Base-by-base conservation (phyloP, 2,113 vertebrate species). In the Bambusicola thoracicus region DNA sequence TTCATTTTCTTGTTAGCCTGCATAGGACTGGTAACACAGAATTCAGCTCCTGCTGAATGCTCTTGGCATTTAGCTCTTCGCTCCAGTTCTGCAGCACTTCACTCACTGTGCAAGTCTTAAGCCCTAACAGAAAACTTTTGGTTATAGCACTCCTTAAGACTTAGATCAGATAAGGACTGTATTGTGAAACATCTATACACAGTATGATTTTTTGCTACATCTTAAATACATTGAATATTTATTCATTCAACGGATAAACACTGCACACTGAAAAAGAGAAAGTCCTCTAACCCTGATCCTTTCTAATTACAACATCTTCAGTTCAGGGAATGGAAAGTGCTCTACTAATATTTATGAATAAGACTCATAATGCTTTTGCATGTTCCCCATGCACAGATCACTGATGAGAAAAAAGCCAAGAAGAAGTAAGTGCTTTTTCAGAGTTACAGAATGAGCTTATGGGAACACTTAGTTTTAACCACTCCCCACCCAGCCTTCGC, bases 351-450 rank as follows among this genome's bases (percentile, higher is more conserved):
- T 67, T 80, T 89, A 49, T 68, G 56, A 89, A 90, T 79, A 49
- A 89, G 29, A 44, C 20, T 87, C 59, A 12, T 13, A 63, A 61
- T 25, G 34, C 9, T 81, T 91, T 62, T 59, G 49, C 12, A 7
- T 85, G 87, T 85, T 77, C 44, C 75, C 59, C 20, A 25, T 4
- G 20, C 48, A 78, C 12, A 43, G 41, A 56, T 55, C 59, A 62
- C 34, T 49, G 72, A 51, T 30, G 29, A 88, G 56, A 27, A 73
- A 62, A 43, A 13, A n/a, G 34, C 2, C 11, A 62, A 40, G 40
- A 81, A 32, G 56, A 78, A 6, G 4, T 68, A 95, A 91, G 43
- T 29, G 59, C 87, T 91, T 94, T 94, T 76, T 93, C 78, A 85
- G 87, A 51, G 58, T 41, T 77, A 41, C 25, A 74, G 16, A 80